A percentile compares a stretch with the other conserved stretches of the same genome.
Conservation (phyloP, 2,797 vertebrate species). For the Molossus alvarezi region DNA sequence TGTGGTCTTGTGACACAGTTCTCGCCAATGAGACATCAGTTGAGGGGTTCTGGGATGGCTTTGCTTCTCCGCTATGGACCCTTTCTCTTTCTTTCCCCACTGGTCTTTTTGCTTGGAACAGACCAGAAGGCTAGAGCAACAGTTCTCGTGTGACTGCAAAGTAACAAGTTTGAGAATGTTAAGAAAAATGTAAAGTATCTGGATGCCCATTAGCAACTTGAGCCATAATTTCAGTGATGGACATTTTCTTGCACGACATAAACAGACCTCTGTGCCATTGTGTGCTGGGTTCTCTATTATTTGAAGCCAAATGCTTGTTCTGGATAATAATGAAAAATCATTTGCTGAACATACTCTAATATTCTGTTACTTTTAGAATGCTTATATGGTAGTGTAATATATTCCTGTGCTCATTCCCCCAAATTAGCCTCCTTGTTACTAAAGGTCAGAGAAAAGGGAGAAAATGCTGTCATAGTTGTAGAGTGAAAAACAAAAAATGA, state of each 20-base stretch:
- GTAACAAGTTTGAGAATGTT: not conserved
- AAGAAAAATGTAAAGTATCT: not conserved
- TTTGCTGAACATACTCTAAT: not conserved
- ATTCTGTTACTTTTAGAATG: not conserved
- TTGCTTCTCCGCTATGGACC: not conserved
- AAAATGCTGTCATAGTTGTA: not conserved
- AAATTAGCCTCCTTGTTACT: not conserved
- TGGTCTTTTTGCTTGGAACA: not conserved
- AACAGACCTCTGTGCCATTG: not conserved
- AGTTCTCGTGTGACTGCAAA: not conserved
- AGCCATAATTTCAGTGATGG: not conserved
- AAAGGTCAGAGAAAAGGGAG: not conserved
- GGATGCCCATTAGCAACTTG: not conserved
- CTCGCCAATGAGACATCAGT: not conserved
- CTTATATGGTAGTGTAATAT: not conserved
- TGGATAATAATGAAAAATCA: not conserved
- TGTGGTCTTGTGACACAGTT: not conserved
- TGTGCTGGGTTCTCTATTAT: constrained; percentile 42
- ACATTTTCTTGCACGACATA: not conserved
- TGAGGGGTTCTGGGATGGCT: not conserved
- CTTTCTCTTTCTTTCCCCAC: not conserved
- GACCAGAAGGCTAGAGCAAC: not conserved
- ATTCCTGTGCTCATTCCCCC: not conserved
- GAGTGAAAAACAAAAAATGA: constrained; percentile 44
- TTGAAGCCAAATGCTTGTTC: not conserved